Evolutionary conservation across 2,888 invertebrate species (phyloP).

Genomic region (Coleophora flavipennella): DNA sequence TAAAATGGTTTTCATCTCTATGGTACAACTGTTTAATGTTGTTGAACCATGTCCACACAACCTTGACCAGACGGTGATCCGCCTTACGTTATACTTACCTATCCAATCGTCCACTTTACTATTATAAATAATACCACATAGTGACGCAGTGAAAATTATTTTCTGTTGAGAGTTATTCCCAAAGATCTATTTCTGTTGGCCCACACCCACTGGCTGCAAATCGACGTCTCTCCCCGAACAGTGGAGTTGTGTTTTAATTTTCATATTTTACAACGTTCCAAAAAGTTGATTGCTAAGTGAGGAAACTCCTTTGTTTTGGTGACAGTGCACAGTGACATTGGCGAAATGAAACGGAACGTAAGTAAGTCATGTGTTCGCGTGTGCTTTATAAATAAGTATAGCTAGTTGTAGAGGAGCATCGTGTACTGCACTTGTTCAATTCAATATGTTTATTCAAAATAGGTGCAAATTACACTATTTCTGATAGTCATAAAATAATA

Average conservation of each 20-base stretch:
- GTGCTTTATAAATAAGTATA: no score
- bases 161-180: conserved; percentile 61
- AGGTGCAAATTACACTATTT: no score
- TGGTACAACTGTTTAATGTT: neutral
- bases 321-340: conserved; percentile 20
- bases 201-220: conserved; percentile 50
- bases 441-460: no score
- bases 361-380: conserved; percentile 29
- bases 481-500: no score
- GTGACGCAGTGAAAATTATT: conserved; percentile 67
- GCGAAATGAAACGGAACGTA: conserved; percentile 64
- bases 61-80: neutral
- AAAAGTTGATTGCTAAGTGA: neutral
- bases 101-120: conserved; percentile 1
- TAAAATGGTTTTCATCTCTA: no score
- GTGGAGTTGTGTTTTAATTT: conserved; percentile 40
- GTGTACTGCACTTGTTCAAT: no score
- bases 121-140: conserved; percentile 23
- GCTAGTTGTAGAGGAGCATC: no score
- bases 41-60: no score
- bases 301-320: no score
- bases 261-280: conserved; percentile 10
- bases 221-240: conserved; percentile 42
- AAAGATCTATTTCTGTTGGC: conserved; percentile 66
- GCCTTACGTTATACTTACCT: neutral